Percentiles rank a stretch among this genome's conserved stretches.
Conservation (phyloP, 2,797 vertebrate genomes). For the Lagorchestes hirsutus region DNA sequence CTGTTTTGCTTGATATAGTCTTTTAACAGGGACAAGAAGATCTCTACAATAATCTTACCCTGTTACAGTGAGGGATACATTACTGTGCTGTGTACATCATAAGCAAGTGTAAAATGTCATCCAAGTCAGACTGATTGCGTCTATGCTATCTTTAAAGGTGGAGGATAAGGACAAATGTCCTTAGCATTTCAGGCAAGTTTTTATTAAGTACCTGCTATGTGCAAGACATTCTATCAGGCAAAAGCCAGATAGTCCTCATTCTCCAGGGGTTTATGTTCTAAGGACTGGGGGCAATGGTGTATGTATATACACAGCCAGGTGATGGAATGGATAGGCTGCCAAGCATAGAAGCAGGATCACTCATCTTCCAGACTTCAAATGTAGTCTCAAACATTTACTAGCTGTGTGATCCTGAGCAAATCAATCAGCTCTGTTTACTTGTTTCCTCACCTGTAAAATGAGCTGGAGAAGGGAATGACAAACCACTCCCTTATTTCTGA, state of each 20-base stretch:
- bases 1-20: neutral
- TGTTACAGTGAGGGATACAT: neutral
- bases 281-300: neutral
- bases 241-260: neutral
- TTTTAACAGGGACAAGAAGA: neutral
- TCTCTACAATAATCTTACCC: neutral
- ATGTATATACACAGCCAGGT: neutral
- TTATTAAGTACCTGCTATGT: neutral
- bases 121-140: neutral
- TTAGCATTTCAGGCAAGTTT: neutral
- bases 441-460: neutral
- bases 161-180: neutral
- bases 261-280: neutral
- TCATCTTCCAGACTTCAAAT: neutral
- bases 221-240: neutral
- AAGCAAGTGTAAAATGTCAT: neutral
- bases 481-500: neutral
- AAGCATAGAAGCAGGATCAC: neutral
- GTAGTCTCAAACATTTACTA: neutral
- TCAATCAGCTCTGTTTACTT: neutral
- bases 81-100: neutral
- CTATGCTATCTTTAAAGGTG: neutral
- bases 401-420: neutral
- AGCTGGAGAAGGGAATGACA: neutral
- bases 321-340: neutral